Evolutionary conservation across 1,140 invertebrate genomes (phyloP), one percentile per base, ranked within the genome.

Genomic region (Lysiphlebus fabarum): DNA sequence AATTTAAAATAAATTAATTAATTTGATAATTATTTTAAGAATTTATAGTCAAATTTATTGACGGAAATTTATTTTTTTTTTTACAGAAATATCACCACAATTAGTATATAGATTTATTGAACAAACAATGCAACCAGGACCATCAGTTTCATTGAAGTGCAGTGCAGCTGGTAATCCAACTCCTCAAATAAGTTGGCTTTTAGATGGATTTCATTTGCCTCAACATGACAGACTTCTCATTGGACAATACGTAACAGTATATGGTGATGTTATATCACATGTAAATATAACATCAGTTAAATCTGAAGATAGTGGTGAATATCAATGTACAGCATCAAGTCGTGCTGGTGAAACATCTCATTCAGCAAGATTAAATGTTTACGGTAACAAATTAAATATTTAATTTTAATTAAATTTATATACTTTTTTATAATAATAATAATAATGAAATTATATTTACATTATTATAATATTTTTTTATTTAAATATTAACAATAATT

Each of bases 251-350:
- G 84, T 87, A 26, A 87, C 87, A 6, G 77, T 82, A 43, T 83
- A 84, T 64, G 87, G 86, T 58, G 86, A 88, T 67, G 86, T 89
- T 58, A 84, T 89, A 62, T 88, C 86, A 66, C 86, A 86, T 73
- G 85, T 90, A 53, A 90, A 90, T 77, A 88, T 90, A 57, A 83
- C 85, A 34, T 79, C 81, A 53, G 85, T 88, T 6, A 82, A 83
- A 64, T 81, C 88, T 1, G 83, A 87, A 69, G 88, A 90, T 68
- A 88, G 88, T 44, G 89, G 89, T 9, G 82, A 85, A 63, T 90
- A 89, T 73, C 79, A 82, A 65, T 91, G 90, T 69, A 81, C 81
- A 44, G 88, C 87, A 7, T 78, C 75, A 48, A 90, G 89, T 69
- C 75, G 81, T 45, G 85, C 86, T 26, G 87, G 87, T 10, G 81